phyloP scores from a whole-genome alignment of 37 sponge, comb jelly and placozoan genomes.

The Tethya wilhelma region DNA sequence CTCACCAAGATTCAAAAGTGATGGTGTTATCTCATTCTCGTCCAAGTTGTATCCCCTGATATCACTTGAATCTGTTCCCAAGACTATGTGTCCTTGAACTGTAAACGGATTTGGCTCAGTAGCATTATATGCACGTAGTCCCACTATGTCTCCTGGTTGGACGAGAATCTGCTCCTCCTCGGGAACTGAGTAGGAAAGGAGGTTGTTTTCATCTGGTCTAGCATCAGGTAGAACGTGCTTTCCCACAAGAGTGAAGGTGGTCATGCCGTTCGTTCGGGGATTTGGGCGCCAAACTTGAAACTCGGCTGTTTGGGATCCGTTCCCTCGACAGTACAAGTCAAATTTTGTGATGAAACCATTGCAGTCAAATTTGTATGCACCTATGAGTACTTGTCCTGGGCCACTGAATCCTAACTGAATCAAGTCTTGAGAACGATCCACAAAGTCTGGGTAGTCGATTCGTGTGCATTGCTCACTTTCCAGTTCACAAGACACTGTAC shows the following conservation, averaged over 20 bases:
- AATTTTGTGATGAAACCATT: background rate
- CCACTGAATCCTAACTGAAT: background rate
- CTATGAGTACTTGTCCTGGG: background rate
- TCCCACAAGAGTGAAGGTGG: background rate
- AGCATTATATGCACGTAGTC: background rate
- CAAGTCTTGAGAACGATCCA: background rate
- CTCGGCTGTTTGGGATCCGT: background rate
- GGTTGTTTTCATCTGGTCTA: background rate
- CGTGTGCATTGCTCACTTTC: background rate
- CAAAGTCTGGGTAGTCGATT: background rate
- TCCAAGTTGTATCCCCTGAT: background rate
- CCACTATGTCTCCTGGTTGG: background rate
- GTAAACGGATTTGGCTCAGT: background rate
- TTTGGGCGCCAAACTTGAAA: background rate
- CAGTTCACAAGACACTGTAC: no score
- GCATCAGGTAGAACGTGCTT: background rate
- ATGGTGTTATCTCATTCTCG: background rate
- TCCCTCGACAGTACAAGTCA: background rate
- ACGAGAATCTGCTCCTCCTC: background rate
- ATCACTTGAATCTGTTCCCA: no score
- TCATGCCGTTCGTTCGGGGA: background rate
- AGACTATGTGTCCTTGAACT: background rate
- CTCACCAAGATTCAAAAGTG: background rate
- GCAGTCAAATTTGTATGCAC: background rate
- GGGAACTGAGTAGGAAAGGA: background rate